Conservation (phyloP, 2,888 invertebrate genomes). For the Melikaiella ostensackeni region DNA sequence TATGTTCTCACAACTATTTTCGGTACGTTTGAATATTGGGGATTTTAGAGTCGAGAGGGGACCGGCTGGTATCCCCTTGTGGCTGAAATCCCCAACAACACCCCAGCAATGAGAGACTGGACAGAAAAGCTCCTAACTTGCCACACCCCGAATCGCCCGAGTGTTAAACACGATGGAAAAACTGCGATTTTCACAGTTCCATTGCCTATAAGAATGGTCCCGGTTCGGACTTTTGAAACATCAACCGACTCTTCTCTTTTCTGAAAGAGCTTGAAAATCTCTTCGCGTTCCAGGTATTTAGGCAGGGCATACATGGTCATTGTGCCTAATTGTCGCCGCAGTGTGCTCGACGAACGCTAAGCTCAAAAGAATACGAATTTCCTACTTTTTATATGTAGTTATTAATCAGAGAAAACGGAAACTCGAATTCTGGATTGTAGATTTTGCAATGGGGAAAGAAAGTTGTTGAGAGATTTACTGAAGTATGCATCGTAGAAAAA, state of each 20-base stretch:
- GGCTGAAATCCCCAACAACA: slow-evolving; percentile 19
- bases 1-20: slow-evolving; percentile 18
- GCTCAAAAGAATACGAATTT: slow-evolving; percentile 3
- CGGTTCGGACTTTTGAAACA: slow-evolving; percentile 20
- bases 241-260: neutral
- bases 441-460: slow-evolving; percentile 30
- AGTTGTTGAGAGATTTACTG: neutral
- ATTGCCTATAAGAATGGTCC: neutral
- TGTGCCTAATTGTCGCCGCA: slow-evolving; percentile 41
- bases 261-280: slow-evolving; percentile 20
- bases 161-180: slow-evolving; percentile 34
- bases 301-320: slow-evolving; percentile 34
- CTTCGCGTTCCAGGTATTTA: slow-evolving; percentile 54
- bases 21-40: slow-evolving; percentile 32
- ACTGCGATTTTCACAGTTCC: slow-evolving; percentile 30
- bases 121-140: slow-evolving; percentile 20
- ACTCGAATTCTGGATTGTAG: neutral
- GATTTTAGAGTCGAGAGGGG: slow-evolving; percentile 30
- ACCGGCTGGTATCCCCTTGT: neutral
- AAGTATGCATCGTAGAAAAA: slow-evolving; percentile 7
- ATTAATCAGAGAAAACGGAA: slow-evolving; percentile 21
- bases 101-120: slow-evolving; percentile 28
- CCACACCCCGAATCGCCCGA: slow-evolving; percentile 28
- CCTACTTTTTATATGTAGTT: slow-evolving; percentile 20
- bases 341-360: neutral